A percentile compares a stretch with the other conserved stretches of the same genome.
Evolutionary conservation across 2,113 vertebrate species (phyloP).

Genomic region (Mormoops blainvillei): DNA sequence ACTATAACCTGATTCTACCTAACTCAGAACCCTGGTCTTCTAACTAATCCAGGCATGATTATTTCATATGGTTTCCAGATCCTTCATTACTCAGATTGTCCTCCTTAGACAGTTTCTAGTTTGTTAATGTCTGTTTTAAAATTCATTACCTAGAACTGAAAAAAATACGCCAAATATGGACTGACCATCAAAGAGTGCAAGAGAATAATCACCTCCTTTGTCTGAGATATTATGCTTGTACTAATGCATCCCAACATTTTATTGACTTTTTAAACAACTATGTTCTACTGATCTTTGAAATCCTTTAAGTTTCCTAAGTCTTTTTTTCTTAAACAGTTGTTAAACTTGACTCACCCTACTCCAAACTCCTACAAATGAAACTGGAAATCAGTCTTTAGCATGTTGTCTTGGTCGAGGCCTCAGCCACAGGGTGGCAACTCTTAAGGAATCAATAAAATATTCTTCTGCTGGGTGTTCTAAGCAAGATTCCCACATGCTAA

Average conservation of each 20-base stretch:
- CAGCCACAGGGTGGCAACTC: constrained; percentile 26
- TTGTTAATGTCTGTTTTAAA: not conserved
- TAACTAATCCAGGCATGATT: not conserved
- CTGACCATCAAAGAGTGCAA: not conserved
- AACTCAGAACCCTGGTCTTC: not conserved
- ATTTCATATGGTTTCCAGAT: not conserved
- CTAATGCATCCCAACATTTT: not conserved
- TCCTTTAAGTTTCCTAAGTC: not conserved
- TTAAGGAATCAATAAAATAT: constrained; percentile 53
- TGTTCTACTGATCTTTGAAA: not conserved
- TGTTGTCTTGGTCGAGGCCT: not conserved
- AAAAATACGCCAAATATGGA: not conserved
- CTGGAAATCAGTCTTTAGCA: not conserved
- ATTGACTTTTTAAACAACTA: not conserved
- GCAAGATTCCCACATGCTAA: constrained; percentile 36
- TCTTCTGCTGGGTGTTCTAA: constrained; percentile 29
- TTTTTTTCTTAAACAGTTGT: not conserved
- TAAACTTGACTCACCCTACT: not conserved
- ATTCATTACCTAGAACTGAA: not conserved
- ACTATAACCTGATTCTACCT: not conserved
- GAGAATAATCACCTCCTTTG: not conserved
- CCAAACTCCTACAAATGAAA: not conserved
- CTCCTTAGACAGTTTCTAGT: not conserved
- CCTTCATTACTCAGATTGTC: not conserved
- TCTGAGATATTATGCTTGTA: not conserved